phyloP scores from a whole-genome alignment of 2,888 invertebrate genomes.

The Sphinx pinastri region DNA sequence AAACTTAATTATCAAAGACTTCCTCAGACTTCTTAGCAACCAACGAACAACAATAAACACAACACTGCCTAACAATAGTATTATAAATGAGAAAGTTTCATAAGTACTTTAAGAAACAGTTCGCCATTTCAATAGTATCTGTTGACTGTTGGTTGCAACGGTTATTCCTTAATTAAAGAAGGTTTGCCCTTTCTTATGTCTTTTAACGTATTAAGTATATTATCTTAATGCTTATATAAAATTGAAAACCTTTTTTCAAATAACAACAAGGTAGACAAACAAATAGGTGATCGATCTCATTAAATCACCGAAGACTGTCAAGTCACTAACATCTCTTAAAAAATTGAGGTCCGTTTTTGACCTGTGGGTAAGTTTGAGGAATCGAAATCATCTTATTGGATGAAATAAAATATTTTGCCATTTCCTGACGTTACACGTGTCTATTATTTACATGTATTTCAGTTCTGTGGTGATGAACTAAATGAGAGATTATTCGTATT shows the following conservation, averaged over 20 bases:
- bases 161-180: neutral
- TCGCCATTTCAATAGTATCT: neutral
- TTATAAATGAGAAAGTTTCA: slow-evolving; percentile 15
- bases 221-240: neutral
- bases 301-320: no score
- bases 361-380: no score
- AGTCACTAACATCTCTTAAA: no score
- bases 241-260: no score
- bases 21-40: slow-evolving; percentile 48
- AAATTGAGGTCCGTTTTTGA: no score
- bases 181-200: neutral
- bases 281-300: no score
- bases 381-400: neutral
- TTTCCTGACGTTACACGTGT: neutral
- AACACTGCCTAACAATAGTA: slow-evolving; percentile 5
- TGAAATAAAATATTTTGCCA: neutral
- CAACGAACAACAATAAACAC: slow-evolving; percentile 46
- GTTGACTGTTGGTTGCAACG: neutral
- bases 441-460: neutral
- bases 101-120: slow-evolving; percentile 8
- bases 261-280: no score
- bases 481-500: neutral
- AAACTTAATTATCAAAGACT: slow-evolving; percentile 62
- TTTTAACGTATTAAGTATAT: neutral
- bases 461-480: no score